Conservation (phyloP, 2,888 invertebrate genomes). For the Malthinus seriepunctatus region DNA sequence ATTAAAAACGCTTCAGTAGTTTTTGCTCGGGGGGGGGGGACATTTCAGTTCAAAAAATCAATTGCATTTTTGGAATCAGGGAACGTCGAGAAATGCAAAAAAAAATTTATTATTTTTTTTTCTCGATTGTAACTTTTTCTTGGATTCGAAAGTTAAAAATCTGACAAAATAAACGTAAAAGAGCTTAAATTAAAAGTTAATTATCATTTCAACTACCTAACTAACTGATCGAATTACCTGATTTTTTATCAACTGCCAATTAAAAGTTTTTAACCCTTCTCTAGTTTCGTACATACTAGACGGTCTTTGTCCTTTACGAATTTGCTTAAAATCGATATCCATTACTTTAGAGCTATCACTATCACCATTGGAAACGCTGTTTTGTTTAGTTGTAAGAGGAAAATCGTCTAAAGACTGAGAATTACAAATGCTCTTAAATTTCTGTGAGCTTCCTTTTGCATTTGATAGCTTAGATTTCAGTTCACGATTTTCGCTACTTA, state of each 20-base stretch:
- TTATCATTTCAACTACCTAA: not conserved
- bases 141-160: too few species aligned
- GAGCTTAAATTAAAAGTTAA: not conserved
- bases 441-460: constrained; percentile 28
- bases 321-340: constrained; percentile 41
- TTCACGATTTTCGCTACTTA: constrained; percentile 80
- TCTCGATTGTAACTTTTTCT: too few species aligned
- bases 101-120: too few species aligned
- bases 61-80: too few species aligned
- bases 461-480: constrained; percentile 63
- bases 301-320: constrained; percentile 65
- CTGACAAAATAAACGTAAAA: not conserved
- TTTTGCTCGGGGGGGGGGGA: too few species aligned
- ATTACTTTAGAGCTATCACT: not conserved
- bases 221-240: constrained; percentile 45
- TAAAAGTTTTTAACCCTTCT: constrained; percentile 60
- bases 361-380: constrained; percentile 15
- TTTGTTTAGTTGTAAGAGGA: constrained; percentile 43
- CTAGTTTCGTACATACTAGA: constrained; percentile 88
- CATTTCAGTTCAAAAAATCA: too few species aligned
- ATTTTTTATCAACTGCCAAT: constrained; percentile 52
- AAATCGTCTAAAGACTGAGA: constrained; percentile 48
- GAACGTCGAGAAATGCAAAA: too few species aligned
- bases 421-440: constrained; percentile 37
- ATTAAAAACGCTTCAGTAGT: too few species aligned